phyloP scores from a whole-genome alignment of 2,113 vertebrate species.

The Sminthopsis crassicaudata region DNA sequence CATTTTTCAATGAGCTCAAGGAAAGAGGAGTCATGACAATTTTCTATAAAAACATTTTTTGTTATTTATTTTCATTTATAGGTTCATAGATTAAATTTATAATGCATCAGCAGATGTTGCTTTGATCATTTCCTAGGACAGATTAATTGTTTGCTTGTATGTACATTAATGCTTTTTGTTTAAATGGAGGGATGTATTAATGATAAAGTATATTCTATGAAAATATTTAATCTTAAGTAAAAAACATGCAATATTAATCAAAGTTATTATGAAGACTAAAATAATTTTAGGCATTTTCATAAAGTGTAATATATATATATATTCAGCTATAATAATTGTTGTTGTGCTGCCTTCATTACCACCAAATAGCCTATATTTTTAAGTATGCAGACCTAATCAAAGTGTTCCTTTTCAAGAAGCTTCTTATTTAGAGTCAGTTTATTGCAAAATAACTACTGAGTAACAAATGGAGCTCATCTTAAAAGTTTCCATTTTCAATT shows the following conservation, averaged over 20 bases:
- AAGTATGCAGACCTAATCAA: background rate
- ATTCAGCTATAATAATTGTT: background rate
- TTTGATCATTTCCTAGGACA: too few relatives aligned
- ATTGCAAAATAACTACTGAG: background rate
- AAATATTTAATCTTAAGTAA: too few relatives aligned
- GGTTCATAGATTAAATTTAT: too few relatives aligned
- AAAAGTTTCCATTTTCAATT: background rate
- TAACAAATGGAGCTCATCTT: background rate
- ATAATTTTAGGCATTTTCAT: background rate
- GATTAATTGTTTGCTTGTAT: too few relatives aligned
- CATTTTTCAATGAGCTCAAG: background rate
- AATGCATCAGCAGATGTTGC: too few relatives aligned
- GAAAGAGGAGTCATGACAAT: too few relatives aligned
- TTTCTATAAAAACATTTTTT: too few relatives aligned
- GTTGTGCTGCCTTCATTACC: background rate
- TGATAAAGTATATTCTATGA: too few relatives aligned
- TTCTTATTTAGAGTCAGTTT: background rate
- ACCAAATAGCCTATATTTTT: background rate
- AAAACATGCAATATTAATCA: too few relatives aligned
- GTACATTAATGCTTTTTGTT: too few relatives aligned
- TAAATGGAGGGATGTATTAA: too few relatives aligned
- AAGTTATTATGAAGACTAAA: background rate
- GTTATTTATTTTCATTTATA: too few relatives aligned
- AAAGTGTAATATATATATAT: background rate
- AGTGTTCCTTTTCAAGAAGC: background rate